Evolutionary conservation across 2,113 vertebrate genomes (phyloP).

Genomic region (Pseudolaguvia tuberculata): DNA sequence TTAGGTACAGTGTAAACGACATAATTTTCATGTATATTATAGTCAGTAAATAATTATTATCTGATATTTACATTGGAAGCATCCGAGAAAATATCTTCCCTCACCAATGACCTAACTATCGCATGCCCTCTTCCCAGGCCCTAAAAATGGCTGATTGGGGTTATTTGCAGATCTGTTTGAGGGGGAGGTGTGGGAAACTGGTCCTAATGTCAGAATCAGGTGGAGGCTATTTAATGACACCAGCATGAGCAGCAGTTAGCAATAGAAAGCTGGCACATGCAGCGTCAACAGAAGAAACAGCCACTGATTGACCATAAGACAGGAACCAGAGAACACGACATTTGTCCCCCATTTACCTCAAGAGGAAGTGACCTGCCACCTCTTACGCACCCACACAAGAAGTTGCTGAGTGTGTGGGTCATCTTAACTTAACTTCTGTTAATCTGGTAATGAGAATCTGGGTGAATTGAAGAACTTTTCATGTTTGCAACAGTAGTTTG

Average conservation of each 20-base stretch:
- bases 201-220: slow-evolving; percentile 47
- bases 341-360: slow-evolving; percentile 53
- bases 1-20: neutral
- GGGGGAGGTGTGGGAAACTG: slow-evolving; percentile 51
- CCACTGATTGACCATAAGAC: slow-evolving; percentile 58
- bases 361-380: slow-evolving; percentile 64
- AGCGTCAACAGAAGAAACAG: slow-evolving; percentile 45
- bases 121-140: slow-evolving; percentile 41
- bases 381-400: slow-evolving; percentile 41
- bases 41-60: neutral
- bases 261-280: slow-evolving; percentile 25
- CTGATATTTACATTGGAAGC: neutral
- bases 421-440: slow-evolving; percentile 46
- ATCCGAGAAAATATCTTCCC: slow-evolving; percentile 18
- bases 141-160: slow-evolving; percentile 45
- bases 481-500: slow-evolving; percentile 20
- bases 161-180: slow-evolving; percentile 36
- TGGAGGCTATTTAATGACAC: slow-evolving; percentile 43
- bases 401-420: slow-evolving; percentile 48
- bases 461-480: slow-evolving; percentile 28
- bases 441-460: slow-evolving; percentile 39
- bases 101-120: slow-evolving; percentile 35
- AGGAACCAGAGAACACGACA: slow-evolving; percentile 55
- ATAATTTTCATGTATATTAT: no score
- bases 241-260: slow-evolving; percentile 37